Conservation (phyloP, 1,140 invertebrate genomes). For the Meloidogyne hapla region DNA sequence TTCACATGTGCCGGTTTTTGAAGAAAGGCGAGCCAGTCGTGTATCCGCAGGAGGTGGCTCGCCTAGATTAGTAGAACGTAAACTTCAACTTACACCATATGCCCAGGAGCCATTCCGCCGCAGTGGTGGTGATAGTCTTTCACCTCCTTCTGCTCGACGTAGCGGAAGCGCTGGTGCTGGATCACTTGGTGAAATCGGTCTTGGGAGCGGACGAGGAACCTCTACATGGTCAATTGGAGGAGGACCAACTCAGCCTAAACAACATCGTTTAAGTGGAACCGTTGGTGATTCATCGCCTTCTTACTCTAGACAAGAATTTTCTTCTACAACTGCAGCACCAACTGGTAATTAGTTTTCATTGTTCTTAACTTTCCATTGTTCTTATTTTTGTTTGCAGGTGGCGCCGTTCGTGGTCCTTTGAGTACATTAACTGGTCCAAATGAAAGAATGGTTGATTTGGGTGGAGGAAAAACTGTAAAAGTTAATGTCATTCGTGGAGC, state of each 20-base stretch:
- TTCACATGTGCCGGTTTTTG: slow-evolving; percentile 43
- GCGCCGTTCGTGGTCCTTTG: slow-evolving; percentile 28
- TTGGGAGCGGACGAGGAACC: neutral
- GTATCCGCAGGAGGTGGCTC: slow-evolving; percentile 28
- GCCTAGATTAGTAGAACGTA: slow-evolving; percentile 54
- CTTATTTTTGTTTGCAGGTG: slow-evolving; percentile 38
- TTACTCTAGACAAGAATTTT: neutral
- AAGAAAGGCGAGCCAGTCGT: slow-evolving; percentile 10
- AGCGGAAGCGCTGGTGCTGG: slow-evolving; percentile 27
- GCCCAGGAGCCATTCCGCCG: slow-evolving; percentile 40
- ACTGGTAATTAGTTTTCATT: neutral
- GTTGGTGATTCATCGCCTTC: neutral
- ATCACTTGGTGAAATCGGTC: slow-evolving; percentile 14
- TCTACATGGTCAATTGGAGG: neutral
- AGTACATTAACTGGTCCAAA: slow-evolving; percentile 70
- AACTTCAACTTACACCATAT: slow-evolving; percentile 59
- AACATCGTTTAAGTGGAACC: neutral
- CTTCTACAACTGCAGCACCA: slow-evolving; percentile 2
- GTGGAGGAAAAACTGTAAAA: slow-evolving; percentile 54
- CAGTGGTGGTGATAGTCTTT: neutral
- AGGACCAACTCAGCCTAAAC: neutral
- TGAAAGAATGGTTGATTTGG: slow-evolving; percentile 61
- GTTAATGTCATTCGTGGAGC: slow-evolving; percentile 51
- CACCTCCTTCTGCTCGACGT: slow-evolving; percentile 8
- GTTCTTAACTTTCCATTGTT: neutral